phyloP scores from a whole-genome alignment of 1,140 invertebrate genomes.

The Bombus waltoni region DNA sequence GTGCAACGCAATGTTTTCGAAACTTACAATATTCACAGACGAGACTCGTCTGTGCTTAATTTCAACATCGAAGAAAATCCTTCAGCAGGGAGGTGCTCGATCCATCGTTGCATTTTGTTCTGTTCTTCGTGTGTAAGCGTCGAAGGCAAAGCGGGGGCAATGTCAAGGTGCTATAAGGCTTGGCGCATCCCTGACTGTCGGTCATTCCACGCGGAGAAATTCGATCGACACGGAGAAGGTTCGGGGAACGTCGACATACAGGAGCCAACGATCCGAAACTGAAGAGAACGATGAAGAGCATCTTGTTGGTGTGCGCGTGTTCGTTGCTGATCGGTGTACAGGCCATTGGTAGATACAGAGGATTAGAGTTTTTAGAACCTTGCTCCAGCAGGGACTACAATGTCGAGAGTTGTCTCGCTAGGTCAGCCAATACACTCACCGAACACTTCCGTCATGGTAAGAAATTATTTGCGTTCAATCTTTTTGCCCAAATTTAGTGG shows the following conservation, averaged over 20 bases:
- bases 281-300: constrained; percentile 15
- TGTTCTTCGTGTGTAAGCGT: constrained; percentile 33
- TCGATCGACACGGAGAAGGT: constrained; percentile 56
- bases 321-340: constrained; percentile 54
- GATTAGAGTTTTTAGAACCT: constrained; percentile 85
- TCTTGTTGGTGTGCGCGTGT: constrained; percentile 58
- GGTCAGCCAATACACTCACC: constrained; percentile 88
- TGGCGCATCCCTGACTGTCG: constrained; percentile 73
- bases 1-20: neutral
- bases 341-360: constrained; percentile 75
- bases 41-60: neutral
- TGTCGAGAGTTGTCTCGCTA: constrained; percentile 88
- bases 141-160: constrained; percentile 75
- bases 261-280: neutral
- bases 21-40: no score
- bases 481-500: accelerated
- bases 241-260: neutral
- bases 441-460: constrained; percentile 85
- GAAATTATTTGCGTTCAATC: neutral
- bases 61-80: neutral
- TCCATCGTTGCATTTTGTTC: constrained; percentile 15
- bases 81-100: neutral
- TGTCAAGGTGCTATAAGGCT: constrained; percentile 82
- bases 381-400: constrained; percentile 87
- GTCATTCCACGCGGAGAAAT: constrained; percentile 77